These are phyloP conservation scores for Eudemis profundana DNA, from an alignment of 2,888 invertebrate species.

Conservation along the genomic window DNA sequence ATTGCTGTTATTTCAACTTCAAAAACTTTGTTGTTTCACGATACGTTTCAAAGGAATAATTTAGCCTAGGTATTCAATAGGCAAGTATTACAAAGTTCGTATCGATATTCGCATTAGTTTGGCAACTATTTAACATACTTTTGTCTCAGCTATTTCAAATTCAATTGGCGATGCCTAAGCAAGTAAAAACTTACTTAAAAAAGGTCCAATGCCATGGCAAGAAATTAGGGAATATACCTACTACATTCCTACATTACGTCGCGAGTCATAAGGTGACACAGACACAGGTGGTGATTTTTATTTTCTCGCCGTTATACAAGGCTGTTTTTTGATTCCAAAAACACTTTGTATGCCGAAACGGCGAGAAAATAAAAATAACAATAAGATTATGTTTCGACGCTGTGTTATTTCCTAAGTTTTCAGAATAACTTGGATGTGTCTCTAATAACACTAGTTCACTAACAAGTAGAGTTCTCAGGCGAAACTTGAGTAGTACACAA, in stretches of 20 bases:
- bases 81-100: background rate
- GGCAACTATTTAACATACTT: background rate
- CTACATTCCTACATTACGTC: too few relatives aligned
- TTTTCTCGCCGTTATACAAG: too few relatives aligned
- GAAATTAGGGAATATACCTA: too few relatives aligned
- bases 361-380: background rate
- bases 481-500: background rate
- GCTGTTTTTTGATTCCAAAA: too few relatives aligned
- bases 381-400: background rate
- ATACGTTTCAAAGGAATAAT: background rate
- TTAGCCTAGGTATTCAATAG: background rate
- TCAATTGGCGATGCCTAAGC: too few relatives aligned
- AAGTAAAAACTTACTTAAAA: too few relatives aligned
- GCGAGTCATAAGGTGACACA: too few relatives aligned
- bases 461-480: constrained; percentile 11
- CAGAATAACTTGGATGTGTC: background rate
- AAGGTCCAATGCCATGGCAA: too few relatives aligned
- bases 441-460: constrained; percentile 6
- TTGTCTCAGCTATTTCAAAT: background rate
- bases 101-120: background rate
- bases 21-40: background rate
- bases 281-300: too few relatives aligned
- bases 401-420: background rate
- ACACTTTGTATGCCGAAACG: too few relatives aligned
- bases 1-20: background rate